phyloP scores from a whole-genome alignment of 2,797 vertebrate genomes.

The Characodon lateralis region DNA sequence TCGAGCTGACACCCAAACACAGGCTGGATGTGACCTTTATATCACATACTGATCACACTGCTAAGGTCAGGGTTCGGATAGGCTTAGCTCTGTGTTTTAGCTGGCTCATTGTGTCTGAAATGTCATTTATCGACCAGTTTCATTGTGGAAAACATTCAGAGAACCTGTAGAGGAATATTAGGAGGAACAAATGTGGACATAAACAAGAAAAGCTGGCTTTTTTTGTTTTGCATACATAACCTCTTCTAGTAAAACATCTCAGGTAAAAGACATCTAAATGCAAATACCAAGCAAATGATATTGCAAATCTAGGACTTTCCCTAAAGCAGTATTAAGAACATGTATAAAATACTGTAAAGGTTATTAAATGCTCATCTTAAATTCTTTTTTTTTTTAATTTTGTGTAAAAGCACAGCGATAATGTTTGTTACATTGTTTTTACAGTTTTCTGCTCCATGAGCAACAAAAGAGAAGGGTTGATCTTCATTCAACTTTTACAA shows the following conservation, averaged over 20 bases:
- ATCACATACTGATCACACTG: conserved; percentile 1
- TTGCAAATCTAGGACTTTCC: too few relatives aligned
- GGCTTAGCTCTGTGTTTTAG: neutral
- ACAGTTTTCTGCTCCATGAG: neutral
- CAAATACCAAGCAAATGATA: neutral
- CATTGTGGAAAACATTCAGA: neutral
- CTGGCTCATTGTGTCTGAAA: neutral
- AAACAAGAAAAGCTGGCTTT: neutral
- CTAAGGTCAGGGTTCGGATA: conserved; percentile 28
- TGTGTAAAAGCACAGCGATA: neutral
- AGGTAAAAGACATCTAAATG: neutral
- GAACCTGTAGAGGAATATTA: neutral
- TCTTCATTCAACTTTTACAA: neutral
- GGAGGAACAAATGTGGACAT: too few relatives aligned
- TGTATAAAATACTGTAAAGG: too few relatives aligned
- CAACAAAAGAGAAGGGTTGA: neutral
- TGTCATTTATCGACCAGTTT: neutral
- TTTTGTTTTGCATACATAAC: too few relatives aligned
- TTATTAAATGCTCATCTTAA: too few relatives aligned
- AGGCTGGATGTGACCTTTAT: conserved; percentile 35
- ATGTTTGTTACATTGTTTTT: neutral
- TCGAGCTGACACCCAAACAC: conserved; percentile 2
- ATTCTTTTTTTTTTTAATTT: neutral
- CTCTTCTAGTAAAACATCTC: too few relatives aligned
- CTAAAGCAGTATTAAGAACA: too few relatives aligned